These are phyloP conservation scores for Orchestia grillus DNA, from an alignment of 1,140 invertebrate genomes.

Conservation along the genomic window DNA sequence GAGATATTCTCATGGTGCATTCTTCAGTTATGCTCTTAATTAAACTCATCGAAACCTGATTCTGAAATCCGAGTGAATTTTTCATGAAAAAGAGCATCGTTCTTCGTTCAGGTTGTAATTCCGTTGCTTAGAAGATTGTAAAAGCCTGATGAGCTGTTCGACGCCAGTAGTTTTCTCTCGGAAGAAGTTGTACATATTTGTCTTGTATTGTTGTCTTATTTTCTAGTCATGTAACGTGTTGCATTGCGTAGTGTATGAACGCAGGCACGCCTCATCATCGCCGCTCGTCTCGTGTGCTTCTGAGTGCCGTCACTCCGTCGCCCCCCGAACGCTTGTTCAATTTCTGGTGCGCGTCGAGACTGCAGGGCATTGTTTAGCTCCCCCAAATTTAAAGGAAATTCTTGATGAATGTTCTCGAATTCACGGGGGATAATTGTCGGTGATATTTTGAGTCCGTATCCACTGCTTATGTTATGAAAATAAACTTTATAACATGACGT, in stretches of 20 bases:
- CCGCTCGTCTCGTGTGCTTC: too few species aligned
- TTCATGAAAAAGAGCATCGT: neutral
- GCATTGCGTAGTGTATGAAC: neutral
- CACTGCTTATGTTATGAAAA: too few species aligned
- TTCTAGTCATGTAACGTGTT: slow-evolving; percentile 26
- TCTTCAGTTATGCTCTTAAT: neutral
- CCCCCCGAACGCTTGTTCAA: neutral
- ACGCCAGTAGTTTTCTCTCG: neutral
- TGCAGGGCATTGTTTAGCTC: neutral
- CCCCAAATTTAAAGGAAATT: neutral
- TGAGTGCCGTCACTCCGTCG: neutral
- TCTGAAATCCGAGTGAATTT: neutral
- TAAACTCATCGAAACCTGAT: neutral
- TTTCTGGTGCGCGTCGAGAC: neutral
- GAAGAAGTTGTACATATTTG: slow-evolving; percentile 3
- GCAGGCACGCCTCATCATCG: neutral
- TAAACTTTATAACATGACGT: too few species aligned
- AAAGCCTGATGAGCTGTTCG: neutral
- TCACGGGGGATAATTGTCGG: too few species aligned
- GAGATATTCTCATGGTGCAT: neutral
- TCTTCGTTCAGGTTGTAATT: neutral
- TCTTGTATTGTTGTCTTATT: slow-evolving; percentile 8
- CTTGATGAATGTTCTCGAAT: neutral
- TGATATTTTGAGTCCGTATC: too few species aligned
- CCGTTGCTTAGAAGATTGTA: neutral